These are phyloP conservation scores for Geodia barretti DNA, from an alignment of 37 sponge, comb jelly and placozoan species.

Conservation along the genomic window DNA sequence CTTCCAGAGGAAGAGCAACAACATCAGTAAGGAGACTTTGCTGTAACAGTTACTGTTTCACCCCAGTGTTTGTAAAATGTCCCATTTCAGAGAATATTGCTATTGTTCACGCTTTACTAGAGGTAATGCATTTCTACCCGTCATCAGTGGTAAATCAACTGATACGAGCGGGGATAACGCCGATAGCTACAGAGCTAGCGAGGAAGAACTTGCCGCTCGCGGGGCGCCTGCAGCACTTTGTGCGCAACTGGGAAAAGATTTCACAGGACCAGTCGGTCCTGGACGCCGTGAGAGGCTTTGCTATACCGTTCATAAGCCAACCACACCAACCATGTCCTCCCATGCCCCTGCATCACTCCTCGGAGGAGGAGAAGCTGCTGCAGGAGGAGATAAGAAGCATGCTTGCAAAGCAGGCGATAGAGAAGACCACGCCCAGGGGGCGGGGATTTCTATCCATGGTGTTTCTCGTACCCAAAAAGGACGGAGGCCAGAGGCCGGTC, in stretches of 20 bases:
- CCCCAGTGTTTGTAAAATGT: not conserved
- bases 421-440: not conserved
- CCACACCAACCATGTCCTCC: not conserved
- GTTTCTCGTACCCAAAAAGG: conserved; percentile 22
- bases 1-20: not conserved
- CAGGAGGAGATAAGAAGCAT: conserved; percentile 8
- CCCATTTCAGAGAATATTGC: not conserved
- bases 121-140: not conserved
- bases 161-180: not conserved
- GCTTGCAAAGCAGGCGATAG: conserved; percentile 10
- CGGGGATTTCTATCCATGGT: conserved; percentile 4
- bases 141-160: not conserved
- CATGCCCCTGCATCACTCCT: not conserved
- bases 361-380: not conserved
- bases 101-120: not conserved
- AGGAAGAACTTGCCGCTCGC: not conserved
- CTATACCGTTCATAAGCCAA: not conserved
- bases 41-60: no score
- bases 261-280: not conserved
- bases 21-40: not conserved
- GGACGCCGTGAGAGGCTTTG: not conserved
- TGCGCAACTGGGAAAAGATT: not conserved
- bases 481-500: conserved; percentile 22
- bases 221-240: not conserved
- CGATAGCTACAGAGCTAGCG: not conserved